A percentile compares a stretch with the other conserved stretches of the same genome.
Evolutionary conservation across 2,113 vertebrate genomes (phyloP).

Genomic region (Cryptotis parvus): DNA sequence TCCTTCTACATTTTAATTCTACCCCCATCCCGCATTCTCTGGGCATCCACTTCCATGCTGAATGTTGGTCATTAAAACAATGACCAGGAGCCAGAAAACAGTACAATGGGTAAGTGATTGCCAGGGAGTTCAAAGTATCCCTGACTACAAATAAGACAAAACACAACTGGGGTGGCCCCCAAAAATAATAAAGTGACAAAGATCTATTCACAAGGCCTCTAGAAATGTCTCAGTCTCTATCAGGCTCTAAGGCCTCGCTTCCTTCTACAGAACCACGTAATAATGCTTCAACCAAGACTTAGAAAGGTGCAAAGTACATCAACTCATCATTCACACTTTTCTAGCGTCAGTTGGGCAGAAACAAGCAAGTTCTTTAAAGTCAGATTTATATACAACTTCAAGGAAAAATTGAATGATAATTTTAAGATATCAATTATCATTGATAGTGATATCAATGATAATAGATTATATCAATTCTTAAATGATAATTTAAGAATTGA

Average conservation of each 20-base stretch:
- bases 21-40: not conserved
- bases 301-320: not conserved
- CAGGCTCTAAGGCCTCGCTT: not conserved
- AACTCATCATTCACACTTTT: not conserved
- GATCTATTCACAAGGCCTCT: not conserved
- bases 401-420: too few relatives aligned
- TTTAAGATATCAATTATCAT: too few relatives aligned
- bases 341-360: not conserved
- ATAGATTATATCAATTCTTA: too few relatives aligned
- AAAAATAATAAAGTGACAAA: not conserved
- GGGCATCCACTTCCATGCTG: not conserved
- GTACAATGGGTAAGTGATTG: too few relatives aligned
- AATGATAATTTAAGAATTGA: too few relatives aligned
- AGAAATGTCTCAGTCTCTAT: too few relatives aligned
- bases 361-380: not conserved
- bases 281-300: not conserved
- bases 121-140: too few relatives aligned
- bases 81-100: not conserved
- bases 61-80: not conserved
- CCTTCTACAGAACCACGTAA: accelerated
- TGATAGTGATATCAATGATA: too few relatives aligned
- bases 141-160: too few relatives aligned
- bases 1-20: not conserved
- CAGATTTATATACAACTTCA: too few relatives aligned
- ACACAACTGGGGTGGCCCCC: too few relatives aligned